phyloP scores from a whole-genome alignment of 2,113 vertebrate species.

The Erythrocebus patas region DNA sequence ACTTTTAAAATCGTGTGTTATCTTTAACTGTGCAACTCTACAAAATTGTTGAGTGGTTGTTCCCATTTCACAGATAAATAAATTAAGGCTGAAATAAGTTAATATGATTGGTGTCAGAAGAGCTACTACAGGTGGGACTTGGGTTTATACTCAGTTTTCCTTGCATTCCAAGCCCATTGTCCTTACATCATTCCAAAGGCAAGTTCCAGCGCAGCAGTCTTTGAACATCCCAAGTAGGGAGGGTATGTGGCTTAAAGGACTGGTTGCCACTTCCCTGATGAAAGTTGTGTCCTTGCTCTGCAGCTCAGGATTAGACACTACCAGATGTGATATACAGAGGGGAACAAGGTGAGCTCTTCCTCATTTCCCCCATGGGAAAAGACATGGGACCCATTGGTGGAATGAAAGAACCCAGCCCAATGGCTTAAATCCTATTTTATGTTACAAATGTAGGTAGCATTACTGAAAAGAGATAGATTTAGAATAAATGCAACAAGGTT shows the following conservation, averaged over 20 bases:
- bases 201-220: neutral
- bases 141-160: neutral
- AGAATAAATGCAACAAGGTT: neutral
- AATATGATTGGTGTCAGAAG: neutral
- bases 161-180: neutral
- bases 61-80: neutral
- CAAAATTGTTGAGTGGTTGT: neutral
- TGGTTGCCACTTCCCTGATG: neutral
- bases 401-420: neutral
- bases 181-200: neutral
- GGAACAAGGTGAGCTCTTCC: neutral
- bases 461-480: neutral
- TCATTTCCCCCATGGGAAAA: neutral
- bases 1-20: neutral
- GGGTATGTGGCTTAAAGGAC: fast-evolving
- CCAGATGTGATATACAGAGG: fast-evolving
- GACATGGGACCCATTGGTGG: neutral
- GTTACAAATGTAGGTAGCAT: neutral
- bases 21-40: neutral
- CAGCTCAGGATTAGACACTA: neutral
- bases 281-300: neutral
- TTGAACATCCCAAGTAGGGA: neutral
- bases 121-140: neutral
- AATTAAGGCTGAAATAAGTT: neutral
- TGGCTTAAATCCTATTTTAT: neutral